Percentiles rank a stretch among this genome's conserved stretches.
Evolutionary conservation across 2,113 vertebrate genomes (phyloP).

Genomic region (Mustelus asterias): DNA sequence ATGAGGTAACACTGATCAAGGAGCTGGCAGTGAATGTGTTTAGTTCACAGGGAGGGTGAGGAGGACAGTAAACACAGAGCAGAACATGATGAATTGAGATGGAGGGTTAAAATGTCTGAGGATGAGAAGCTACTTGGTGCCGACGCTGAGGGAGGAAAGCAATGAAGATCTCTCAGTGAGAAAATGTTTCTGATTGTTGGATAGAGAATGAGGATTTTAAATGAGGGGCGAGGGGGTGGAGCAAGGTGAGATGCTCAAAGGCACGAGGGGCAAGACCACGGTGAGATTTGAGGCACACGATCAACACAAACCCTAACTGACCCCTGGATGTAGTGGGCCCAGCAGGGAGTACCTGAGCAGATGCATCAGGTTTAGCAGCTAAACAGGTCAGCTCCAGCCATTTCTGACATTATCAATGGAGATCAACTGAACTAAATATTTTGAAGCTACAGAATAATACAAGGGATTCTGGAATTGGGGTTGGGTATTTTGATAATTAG

Average conservation of each 20-base stretch:
- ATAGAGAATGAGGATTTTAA: too few relatives aligned
- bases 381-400: background rate
- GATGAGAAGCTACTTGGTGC: background rate
- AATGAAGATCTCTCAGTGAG: too few relatives aligned
- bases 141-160: too few relatives aligned
- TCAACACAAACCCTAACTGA: background rate
- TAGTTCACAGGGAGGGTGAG: background rate
- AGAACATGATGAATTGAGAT: background rate
- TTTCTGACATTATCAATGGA: background rate
- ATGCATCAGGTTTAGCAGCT: background rate
- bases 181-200: too few relatives aligned
- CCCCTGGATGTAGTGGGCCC: background rate
- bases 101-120: background rate
- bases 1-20: background rate
- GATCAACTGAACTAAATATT: background rate
- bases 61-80: background rate
- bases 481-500: background rate
- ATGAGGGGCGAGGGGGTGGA: too few relatives aligned
- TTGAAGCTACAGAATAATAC: background rate
- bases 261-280: too few relatives aligned
- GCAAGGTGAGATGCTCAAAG: too few relatives aligned
- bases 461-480: background rate
- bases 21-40: background rate
- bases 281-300: too few relatives aligned
- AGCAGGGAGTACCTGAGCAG: background rate